Conservation (phyloP, 2,888 invertebrate species). For the Latrodectus hesperus region DNA sequence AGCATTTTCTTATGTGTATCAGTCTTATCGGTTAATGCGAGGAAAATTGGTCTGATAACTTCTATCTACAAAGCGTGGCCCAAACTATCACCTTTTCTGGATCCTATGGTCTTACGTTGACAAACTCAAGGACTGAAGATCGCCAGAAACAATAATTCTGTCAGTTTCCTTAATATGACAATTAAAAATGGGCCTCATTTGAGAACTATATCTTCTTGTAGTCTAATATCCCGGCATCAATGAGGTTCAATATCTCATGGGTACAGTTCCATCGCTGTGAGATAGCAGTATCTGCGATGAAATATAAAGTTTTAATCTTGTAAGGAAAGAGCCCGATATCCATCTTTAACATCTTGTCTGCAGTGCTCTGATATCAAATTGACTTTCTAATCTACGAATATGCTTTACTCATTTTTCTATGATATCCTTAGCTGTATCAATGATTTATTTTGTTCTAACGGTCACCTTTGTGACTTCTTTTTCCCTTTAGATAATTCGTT, state of each 20-base stretch:
- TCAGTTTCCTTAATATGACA: not conserved
- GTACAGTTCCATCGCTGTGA: constrained; percentile 1
- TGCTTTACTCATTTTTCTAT: constrained; percentile 1
- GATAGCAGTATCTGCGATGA: constrained; percentile 6
- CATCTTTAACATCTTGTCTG: not conserved
- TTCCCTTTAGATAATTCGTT: not conserved
- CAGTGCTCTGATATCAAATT: constrained; percentile 5
- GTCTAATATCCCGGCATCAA: not conserved
- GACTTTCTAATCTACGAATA: not conserved
- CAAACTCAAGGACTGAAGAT: constrained; percentile 5
- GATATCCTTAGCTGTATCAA: not conserved
- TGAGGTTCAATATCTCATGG: not conserved
- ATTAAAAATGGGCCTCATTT: not conserved
- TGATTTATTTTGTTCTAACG: not conserved
- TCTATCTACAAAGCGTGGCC: not conserved
- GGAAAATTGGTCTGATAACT: not conserved
- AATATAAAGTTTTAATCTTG: not conserved
- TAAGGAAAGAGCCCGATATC: constrained; percentile 11
- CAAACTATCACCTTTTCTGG: constrained; percentile 4
- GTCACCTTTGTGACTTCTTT: constrained; percentile 11
- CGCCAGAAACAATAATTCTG: constrained; percentile 11
- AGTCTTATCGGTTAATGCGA: not conserved
- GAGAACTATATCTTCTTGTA: constrained; percentile 3
- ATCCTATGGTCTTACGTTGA: not conserved
- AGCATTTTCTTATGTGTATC: not conserved